These are phyloP conservation scores for Myzus persicae DNA, from an alignment of 1,140 invertebrate genomes.

Conservation along the genomic window DNA sequence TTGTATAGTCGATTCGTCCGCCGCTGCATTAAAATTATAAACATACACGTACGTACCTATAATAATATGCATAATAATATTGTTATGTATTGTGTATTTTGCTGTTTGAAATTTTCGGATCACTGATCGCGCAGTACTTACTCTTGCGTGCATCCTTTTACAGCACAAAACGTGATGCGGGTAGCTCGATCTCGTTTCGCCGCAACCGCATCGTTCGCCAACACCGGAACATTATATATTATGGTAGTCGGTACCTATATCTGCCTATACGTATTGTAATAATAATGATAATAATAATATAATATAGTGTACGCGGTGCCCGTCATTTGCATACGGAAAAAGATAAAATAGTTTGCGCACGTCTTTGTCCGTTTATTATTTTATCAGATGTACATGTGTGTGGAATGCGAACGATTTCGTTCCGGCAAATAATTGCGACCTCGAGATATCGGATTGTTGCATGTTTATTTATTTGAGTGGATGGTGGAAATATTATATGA, in stretches of 20 bases:
- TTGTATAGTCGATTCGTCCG: neutral
- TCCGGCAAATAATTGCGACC: neutral
- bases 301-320: neutral
- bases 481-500: neutral
- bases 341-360: constrained; percentile 13
- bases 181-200: neutral
- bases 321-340: neutral
- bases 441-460: constrained; percentile 1
- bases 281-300: neutral
- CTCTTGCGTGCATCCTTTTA: constrained; percentile 31
- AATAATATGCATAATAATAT: no score
- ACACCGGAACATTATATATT: neutral
- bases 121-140: neutral
- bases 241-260: neutral
- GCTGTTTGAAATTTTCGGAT: constrained; percentile 26
- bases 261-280: neutral
- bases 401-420: constrained; percentile 8
- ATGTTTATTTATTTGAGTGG: neutral
- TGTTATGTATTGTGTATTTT: neutral
- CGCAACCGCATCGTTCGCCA: neutral
- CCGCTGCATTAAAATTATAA: neutral
- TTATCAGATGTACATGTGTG: neutral
- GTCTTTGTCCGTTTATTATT: constrained; percentile 26
- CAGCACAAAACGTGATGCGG: neutral
- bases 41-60: neutral